These are phyloP conservation scores for Psittacara wagleri DNA, from an alignment of 2,113 vertebrate species.

Conservation along the genomic window DNA sequence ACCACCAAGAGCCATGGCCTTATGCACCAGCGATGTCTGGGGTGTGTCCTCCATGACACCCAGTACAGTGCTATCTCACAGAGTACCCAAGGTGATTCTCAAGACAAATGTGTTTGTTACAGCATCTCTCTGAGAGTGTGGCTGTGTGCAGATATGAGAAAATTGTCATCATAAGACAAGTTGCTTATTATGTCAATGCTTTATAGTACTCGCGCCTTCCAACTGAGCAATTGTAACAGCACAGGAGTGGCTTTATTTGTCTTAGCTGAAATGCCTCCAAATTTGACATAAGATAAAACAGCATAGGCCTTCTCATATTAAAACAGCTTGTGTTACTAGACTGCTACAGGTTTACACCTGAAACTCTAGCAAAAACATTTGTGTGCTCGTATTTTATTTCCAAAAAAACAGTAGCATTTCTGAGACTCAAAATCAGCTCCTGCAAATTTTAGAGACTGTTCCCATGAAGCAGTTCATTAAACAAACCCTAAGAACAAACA, in stretches of 20 bases:
- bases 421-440: background rate
- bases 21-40: background rate
- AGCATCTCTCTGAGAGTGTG: background rate
- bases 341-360: background rate
- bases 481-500: background rate
- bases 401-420: background rate
- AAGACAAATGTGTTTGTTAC: background rate
- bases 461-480: background rate
- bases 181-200: background rate
- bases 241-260: background rate
- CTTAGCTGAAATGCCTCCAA: background rate
- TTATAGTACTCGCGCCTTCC: background rate
- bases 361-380: background rate
- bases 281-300: background rate
- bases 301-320: background rate
- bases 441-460: background rate
- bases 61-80: background rate
- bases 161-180: background rate
- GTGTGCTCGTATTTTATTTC: background rate
- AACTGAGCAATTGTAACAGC: accelerated
- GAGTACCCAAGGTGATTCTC: background rate
- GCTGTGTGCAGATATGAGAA: background rate
- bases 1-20: background rate
- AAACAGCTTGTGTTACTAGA: background rate
- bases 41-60: accelerated